A percentile compares a stretch with the other conserved stretches of the same genome.
Evolutionary conservation across 2,888 invertebrate species (phyloP).

Genomic region (Achlya flavicornis): DNA sequence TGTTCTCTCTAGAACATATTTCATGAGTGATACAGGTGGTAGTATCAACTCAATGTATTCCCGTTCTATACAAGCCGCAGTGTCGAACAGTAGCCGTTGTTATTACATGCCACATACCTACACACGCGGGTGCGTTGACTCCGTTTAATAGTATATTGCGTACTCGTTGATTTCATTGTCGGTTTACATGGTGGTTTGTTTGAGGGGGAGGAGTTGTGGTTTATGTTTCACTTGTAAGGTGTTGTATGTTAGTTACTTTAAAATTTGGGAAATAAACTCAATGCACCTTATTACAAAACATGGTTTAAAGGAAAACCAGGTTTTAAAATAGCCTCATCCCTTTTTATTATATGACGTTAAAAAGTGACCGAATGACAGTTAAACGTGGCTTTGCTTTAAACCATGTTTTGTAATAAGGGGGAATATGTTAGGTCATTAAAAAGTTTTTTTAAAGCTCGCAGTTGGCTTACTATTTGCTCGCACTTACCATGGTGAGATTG

Average conservation of each 20-base stretch:
- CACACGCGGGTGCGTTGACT: constrained; percentile 73
- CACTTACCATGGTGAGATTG: too few species aligned
- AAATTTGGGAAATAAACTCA: too few species aligned
- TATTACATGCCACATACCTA: constrained; percentile 70
- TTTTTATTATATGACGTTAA: too few species aligned
- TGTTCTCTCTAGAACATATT: background rate
- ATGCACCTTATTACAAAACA: too few species aligned
- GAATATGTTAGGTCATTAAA: too few species aligned
- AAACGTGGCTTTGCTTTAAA: too few species aligned
- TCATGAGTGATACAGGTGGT: constrained; percentile 14
- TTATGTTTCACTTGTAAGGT: background rate
- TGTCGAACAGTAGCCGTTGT: constrained; percentile 79
- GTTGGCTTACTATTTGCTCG: too few species aligned
- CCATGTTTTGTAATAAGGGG: too few species aligned
- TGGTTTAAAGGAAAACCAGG: too few species aligned
- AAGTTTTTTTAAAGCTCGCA: too few species aligned
- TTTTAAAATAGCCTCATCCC: too few species aligned
- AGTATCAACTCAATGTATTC: constrained; percentile 35
- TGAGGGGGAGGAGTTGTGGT: background rate
- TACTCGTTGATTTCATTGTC: constrained; percentile 45
- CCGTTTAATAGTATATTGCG: constrained; percentile 79
- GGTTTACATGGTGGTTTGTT: constrained; percentile 53
- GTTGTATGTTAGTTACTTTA: background rate
- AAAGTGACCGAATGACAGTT: too few species aligned
- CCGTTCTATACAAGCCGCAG: constrained; percentile 35